Evolutionary conservation across 2,888 invertebrate species (phyloP).

Genomic region (Hypselothyrea guttata): DNA sequence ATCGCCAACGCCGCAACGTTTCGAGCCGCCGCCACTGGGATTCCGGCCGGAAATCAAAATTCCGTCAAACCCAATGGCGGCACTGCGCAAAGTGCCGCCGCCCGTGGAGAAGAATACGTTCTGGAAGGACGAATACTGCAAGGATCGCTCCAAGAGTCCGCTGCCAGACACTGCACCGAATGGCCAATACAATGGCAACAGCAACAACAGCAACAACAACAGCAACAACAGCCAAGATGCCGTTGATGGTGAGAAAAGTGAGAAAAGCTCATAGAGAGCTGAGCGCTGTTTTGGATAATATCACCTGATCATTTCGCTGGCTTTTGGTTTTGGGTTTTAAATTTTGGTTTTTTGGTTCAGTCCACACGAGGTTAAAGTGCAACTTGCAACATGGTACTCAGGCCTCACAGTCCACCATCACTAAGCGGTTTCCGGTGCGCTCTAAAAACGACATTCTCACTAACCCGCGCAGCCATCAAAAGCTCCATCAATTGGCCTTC

Average conservation of each 20-base stretch:
- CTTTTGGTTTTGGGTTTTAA: slow-evolving; percentile 54
- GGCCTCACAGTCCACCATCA: slow-evolving; percentile 45
- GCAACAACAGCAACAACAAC: slow-evolving; percentile 31
- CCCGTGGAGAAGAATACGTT: slow-evolving; percentile 86
- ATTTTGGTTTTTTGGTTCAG: slow-evolving; percentile 51
- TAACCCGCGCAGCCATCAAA: slow-evolving; percentile 44
- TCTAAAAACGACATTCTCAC: slow-evolving; percentile 55
- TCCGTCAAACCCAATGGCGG: slow-evolving; percentile 88
- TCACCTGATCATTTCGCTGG: slow-evolving; percentile 48
- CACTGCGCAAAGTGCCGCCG: slow-evolving; percentile 87
- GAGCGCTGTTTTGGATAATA: slow-evolving; percentile 16
- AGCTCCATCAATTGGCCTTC: slow-evolving; percentile 46
- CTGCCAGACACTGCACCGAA: slow-evolving; percentile 56
- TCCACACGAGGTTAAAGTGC: slow-evolving; percentile 33
- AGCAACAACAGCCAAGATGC: slow-evolving; percentile 40
- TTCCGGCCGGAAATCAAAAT: slow-evolving; percentile 89
- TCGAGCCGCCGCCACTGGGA: slow-evolving; percentile 83
- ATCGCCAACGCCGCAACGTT: slow-evolving; percentile 83
- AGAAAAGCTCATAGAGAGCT: not conserved
- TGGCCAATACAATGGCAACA: slow-evolving; percentile 24
- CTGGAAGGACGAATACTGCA: slow-evolving; percentile 84
- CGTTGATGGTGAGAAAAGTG: slow-evolving; percentile 67
- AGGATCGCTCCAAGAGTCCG: slow-evolving; percentile 83
- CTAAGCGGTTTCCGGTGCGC: slow-evolving; percentile 72
- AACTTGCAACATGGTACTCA: slow-evolving; percentile 44